These are phyloP conservation scores for Caenorhabditis sp. DNA, from an alignment of 2,888 invertebrate species.

Conservation along the genomic window DNA sequence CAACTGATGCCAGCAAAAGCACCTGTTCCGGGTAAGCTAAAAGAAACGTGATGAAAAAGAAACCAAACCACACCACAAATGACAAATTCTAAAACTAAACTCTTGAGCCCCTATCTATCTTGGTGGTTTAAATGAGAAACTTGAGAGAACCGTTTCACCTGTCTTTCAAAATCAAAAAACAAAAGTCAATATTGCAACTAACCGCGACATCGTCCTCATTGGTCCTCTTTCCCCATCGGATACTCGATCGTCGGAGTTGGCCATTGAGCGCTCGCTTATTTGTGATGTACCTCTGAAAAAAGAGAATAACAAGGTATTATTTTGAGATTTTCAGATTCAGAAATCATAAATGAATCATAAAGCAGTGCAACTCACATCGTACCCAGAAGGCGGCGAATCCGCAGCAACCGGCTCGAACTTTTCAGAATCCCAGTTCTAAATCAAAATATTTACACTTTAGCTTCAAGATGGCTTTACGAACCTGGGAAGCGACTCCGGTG, in stretches of 20 bases:
- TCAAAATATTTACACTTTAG: too few relatives aligned
- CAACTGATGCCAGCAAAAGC: too few relatives aligned
- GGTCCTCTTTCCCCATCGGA: constrained; percentile 58
- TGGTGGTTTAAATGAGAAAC: constrained; percentile 7
- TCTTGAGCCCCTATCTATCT: background rate
- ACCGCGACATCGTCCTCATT: constrained; percentile 12
- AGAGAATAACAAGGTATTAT: background rate
- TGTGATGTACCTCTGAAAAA: constrained; percentile 48
- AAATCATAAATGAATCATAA: too few relatives aligned
- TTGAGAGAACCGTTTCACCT: constrained; percentile 10
- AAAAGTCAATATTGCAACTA: constrained; percentile 12
- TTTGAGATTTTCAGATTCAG: too few relatives aligned
- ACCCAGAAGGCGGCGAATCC: background rate
- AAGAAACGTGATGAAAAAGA: too few relatives aligned
- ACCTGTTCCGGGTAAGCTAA: too few relatives aligned
- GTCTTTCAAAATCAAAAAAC: background rate
- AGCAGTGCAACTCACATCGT: background rate
- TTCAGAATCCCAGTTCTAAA: background rate
- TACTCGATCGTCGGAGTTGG: constrained; percentile 56
- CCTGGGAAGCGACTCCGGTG: constrained; percentile 34
- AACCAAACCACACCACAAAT: constrained; percentile 14
- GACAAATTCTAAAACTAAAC: constrained; percentile 20
- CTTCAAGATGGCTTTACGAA: too few relatives aligned
- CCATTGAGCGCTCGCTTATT: constrained; percentile 55
- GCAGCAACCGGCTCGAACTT: background rate